Evolutionary conservation across 2,888 invertebrate genomes (phyloP).

Genomic region (Invenusta paracnida): DNA sequence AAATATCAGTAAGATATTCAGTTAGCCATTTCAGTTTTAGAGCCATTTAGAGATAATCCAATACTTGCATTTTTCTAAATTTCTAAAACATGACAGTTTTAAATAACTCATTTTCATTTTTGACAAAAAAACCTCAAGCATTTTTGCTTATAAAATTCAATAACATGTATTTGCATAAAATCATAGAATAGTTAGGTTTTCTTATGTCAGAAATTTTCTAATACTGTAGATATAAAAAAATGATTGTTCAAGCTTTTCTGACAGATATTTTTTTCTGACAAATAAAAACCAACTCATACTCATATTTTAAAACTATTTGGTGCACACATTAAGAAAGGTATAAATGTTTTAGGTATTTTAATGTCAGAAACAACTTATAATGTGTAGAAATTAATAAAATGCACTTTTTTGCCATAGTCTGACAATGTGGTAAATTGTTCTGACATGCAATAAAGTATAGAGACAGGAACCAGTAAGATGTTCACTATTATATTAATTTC

Average conservation of each 20-base stretch:
- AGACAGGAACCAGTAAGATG: neutral
- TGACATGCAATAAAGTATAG: neutral
- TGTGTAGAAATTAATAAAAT: neutral
- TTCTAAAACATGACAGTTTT: too few species aligned
- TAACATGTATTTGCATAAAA: neutral
- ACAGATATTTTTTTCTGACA: neutral
- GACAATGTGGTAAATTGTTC: neutral
- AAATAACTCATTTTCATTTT: too few species aligned
- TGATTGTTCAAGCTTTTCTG: neutral
- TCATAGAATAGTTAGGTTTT: neutral
- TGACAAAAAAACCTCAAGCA: too few species aligned
- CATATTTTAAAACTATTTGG: neutral
- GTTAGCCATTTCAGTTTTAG: too few species aligned
- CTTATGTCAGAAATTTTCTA: neutral
- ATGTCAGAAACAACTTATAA: neutral
- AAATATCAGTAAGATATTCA: too few species aligned
- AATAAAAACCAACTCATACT: neutral
- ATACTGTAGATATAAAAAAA: neutral
- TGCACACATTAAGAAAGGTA: neutral
- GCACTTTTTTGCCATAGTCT: neutral
- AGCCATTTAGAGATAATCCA: too few species aligned
- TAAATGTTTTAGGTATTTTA: neutral
- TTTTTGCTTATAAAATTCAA: neutral
- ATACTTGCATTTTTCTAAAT: too few species aligned
- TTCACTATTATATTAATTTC: neutral